Base-by-base conservation (phyloP, 2,888 invertebrate species). In the Trichopoda pennipes region DNA sequence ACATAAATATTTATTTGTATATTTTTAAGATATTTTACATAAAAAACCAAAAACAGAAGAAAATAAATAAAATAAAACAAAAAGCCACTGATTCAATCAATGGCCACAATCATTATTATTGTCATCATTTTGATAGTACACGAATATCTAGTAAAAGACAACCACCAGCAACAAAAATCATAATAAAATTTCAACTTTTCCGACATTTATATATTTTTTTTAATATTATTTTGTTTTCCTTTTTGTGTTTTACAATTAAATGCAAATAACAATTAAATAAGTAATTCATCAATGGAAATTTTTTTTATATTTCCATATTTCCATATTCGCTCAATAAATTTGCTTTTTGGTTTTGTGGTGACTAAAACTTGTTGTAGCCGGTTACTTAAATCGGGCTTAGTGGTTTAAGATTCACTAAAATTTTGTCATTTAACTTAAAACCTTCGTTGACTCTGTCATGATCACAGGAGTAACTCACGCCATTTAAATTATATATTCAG, bases 241-340 rank as follows among this genome's bases (percentile, higher is more conserved):
- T 35, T 3, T 49, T 17, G 2, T 53, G 38, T 53, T 76, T 66
- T 69, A 73, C 63, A 79, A 79, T 79, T 79, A 63, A 79, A 79
- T 79, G 75, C 79, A 76, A 72, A 82, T 72, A 56, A 66, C 7
- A 69, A 61, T 61, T 69, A 23, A 66, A 74, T 70, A 75, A 60
- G 70, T 72, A 75, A 75, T 82, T 82, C 60, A 61, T 68, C 63
- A 82, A 76, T 79, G 72, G 63, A 79, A 66, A 56, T 69, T 73
- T 77, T 70, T 58, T 69, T 28, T n/a, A n/a, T 42, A 47, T 35
- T 35, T 56, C 23, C 21, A n/a, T 42, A 47, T 35, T 35, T 56
- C 23, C 8, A 44, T 44, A 23, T 9, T 8, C 16, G 49, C 47
- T 56, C 19, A 32, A 66, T 49, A 51, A 51, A 63, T 60, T 79